These are phyloP conservation scores for Lasiommata megera DNA, from an alignment of 2,888 invertebrate genomes.

Conservation along the genomic window DNA sequence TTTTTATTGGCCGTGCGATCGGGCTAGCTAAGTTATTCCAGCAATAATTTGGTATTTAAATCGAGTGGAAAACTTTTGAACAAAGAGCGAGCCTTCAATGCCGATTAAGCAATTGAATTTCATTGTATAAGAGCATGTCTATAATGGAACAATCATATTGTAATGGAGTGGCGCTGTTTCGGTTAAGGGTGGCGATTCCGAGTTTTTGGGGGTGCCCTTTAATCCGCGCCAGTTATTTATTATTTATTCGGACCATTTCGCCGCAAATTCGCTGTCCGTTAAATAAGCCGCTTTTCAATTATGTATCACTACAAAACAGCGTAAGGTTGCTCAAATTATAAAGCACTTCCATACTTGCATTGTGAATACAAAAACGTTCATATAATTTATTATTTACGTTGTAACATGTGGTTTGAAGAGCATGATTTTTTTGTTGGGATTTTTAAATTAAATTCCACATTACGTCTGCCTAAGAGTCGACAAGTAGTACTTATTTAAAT, in stretches of 20 bases:
- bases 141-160: constrained; percentile 43
- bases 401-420: neutral
- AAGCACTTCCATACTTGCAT: neutral
- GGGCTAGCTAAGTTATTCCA: neutral
- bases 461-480: too few species aligned
- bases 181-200: constrained; percentile 47
- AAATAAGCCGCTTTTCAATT: constrained; percentile 55
- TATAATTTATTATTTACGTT: neutral
- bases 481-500: too few species aligned
- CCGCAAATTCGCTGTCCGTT: constrained; percentile 60
- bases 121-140: constrained; percentile 20
- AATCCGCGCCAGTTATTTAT: constrained; percentile 64
- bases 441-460: too few species aligned
- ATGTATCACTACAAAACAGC: constrained; percentile 35
- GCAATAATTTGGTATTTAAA: neutral
- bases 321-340: constrained; percentile 8
- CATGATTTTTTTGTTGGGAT: too few species aligned
- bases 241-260: constrained; percentile 67
- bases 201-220: constrained; percentile 53
- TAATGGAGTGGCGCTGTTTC: constrained; percentile 40
- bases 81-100: neutral
- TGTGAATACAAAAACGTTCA: neutral
- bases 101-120: constrained; percentile 24
- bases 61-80: neutral
- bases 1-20: too few species aligned